phyloP scores from a whole-genome alignment of 2,797 vertebrate genomes.

The Alcedo quadribrachys region DNA sequence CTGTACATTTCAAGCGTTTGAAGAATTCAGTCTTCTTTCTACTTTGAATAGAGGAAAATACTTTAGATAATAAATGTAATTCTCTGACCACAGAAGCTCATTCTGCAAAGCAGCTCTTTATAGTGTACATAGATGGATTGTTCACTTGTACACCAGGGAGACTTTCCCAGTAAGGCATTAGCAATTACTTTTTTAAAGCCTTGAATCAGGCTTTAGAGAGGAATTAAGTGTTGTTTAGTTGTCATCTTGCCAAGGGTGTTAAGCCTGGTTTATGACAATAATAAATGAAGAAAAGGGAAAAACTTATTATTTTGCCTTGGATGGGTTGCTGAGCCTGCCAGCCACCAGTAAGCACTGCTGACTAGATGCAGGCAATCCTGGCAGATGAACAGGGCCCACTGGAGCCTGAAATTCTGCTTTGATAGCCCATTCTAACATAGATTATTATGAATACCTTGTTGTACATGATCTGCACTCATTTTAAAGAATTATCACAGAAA shows the following conservation, averaged over 20 bases:
- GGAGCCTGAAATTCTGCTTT: not conserved
- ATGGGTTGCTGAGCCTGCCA: not conserved
- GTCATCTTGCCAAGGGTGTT: not conserved
- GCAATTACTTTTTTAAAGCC: not conserved
- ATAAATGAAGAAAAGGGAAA: not conserved
- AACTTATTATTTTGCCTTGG: not conserved
- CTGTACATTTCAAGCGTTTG: not conserved
- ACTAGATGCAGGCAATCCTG: not conserved
- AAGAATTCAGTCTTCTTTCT: not conserved
- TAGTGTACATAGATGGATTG: rapidly evolving
- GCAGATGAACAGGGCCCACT: not conserved
- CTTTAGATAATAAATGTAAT: not conserved
- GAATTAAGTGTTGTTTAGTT: not conserved
- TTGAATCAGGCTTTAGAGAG: not conserved
- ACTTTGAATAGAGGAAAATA: not conserved
- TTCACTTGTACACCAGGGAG: not conserved
- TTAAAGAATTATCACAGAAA: not conserved
- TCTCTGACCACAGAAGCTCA: not conserved
- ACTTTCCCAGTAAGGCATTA: not conserved
- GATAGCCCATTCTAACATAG: not conserved
- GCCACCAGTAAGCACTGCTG: not conserved
- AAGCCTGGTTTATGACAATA: not conserved
- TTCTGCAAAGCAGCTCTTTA: not conserved
- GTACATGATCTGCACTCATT: not conserved
- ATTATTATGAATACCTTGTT: not conserved